phyloP scores from a whole-genome alignment of 2,113 vertebrate genomes.

The Corythoichthys haematopterus region DNA sequence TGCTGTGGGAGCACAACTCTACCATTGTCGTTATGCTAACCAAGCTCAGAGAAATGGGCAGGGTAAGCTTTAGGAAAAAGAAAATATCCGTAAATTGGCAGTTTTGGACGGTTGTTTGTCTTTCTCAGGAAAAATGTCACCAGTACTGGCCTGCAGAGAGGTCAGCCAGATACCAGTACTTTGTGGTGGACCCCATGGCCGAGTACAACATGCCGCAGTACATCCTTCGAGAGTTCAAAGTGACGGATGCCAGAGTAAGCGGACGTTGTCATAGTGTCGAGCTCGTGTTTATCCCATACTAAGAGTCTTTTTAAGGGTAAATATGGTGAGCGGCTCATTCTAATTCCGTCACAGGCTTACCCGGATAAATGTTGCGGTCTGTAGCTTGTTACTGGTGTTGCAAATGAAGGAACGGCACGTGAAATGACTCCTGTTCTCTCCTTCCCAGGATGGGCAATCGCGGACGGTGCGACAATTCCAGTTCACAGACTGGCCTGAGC shows the following conservation, averaged over 20 bases:
- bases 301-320: constrained; percentile 40
- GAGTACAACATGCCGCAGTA: constrained; percentile 99
- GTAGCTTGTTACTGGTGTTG: constrained; percentile 48
- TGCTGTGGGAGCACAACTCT: constrained; percentile 99
- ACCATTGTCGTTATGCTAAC: constrained; percentile 99
- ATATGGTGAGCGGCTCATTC: constrained; percentile 53
- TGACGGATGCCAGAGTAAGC: constrained; percentile 97
- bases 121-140: constrained; percentile 92
- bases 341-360: constrained; percentile 73
- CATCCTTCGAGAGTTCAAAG: constrained; percentile 97
- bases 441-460: constrained; percentile 91
- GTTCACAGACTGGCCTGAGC: constrained; percentile 99
- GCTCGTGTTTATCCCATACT: constrained; percentile 37
- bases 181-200: constrained; percentile 98
- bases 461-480: constrained; percentile 98
- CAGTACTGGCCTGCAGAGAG: constrained; percentile 99
- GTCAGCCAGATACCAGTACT: constrained; percentile 97
- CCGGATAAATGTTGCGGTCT: constrained; percentile 48
- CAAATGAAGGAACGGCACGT: neutral
- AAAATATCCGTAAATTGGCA: constrained; percentile 23
- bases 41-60: constrained; percentile 97
- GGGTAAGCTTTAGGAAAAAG: constrained; percentile 68
- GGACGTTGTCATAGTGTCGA: neutral
- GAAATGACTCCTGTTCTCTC: neutral
- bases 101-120: constrained; percentile 31